Percentiles rank a stretch among this genome's conserved stretches.
These are phyloP conservation scores for Drosophila conformis DNA, from an alignment of 2,888 invertebrate genomes.

Conservation along the genomic window DNA sequence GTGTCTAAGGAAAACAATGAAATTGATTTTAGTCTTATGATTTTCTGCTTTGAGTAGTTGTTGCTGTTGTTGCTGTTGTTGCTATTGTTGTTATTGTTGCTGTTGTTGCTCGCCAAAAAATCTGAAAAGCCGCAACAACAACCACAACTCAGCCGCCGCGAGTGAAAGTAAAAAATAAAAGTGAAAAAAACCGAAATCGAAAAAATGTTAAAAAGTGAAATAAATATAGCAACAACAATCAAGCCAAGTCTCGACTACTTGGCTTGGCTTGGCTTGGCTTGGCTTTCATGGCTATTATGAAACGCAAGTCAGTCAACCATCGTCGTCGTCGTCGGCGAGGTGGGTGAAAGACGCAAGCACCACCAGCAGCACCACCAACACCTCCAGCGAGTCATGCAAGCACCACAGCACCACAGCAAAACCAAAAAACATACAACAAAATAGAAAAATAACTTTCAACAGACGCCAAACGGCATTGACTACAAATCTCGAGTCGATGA, in stretches of 20 bases:
- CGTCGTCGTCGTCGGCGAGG: conserved; percentile 44
- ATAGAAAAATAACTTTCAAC: conserved; percentile 61
- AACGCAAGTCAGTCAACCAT: conserved; percentile 73
- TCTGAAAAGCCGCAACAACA: conserved; percentile 43
- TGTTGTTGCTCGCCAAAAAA: conserved; percentile 55
- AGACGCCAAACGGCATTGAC: conserved; percentile 68
- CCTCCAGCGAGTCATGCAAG: conserved; percentile 19
- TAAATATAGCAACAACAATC: conserved; percentile 54
- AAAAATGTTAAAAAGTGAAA: conserved; percentile 66
- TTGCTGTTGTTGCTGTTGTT: neutral
- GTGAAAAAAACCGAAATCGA: conserved; percentile 6
- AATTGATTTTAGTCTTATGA: conserved; percentile 63
- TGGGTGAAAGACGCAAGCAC: conserved; percentile 5
- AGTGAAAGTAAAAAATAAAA: conserved; percentile 70
- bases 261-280: conserved; percentile 53
- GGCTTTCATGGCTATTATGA: conserved; percentile 79
- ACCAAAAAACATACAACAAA: neutral
- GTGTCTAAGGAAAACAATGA: conserved; percentile 55
- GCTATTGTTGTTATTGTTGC: conserved; percentile 5
- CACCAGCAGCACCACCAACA: conserved; percentile 35
- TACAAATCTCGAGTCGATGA: conserved; percentile 63
- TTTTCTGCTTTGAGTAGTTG: conserved; percentile 18
- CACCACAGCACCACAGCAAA: conserved; percentile 9
- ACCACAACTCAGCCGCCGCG: conserved; percentile 41
- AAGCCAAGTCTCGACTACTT: conserved; percentile 41